Percentiles rank a stretch among this genome's conserved stretches.
These are phyloP conservation scores for Dolichoris vasculosae DNA, from an alignment of 1,140 invertebrate species.

Conservation along the genomic window DNA sequence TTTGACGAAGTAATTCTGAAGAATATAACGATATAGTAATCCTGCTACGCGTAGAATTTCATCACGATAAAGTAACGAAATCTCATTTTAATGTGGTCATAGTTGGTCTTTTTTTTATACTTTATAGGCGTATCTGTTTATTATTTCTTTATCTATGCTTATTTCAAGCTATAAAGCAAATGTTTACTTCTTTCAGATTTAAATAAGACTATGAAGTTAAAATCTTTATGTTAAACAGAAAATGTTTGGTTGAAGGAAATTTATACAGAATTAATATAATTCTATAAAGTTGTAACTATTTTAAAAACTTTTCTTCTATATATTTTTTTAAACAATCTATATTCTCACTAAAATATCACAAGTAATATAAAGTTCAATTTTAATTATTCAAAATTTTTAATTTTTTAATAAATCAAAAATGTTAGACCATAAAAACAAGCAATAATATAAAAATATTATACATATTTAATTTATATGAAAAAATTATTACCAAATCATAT, in stretches of 20 bases:
- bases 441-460: no score
- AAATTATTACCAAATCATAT: no score
- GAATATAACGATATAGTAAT: conserved; percentile 36
- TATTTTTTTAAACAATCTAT: no score
- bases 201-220: conserved; percentile 26
- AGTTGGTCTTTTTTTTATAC: conserved; percentile 31
- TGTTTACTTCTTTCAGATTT: background rate
- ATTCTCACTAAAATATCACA: no score
- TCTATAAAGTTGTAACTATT: no score
- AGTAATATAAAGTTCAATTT: no score
- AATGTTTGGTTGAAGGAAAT: background rate
- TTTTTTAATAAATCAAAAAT: no score
- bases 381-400: no score
- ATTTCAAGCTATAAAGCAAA: background rate
- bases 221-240: background rate
- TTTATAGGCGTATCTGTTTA: background rate
- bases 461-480: no score
- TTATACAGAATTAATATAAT: background rate
- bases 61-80: conserved; percentile 52
- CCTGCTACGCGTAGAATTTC: conserved; percentile 45
- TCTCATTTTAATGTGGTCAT: conserved; percentile 21
- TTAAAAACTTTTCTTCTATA: no score
- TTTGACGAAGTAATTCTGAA: conserved; percentile 33
- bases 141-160: conserved; percentile 30
- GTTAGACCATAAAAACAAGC: no score